Base-by-base conservation (phyloP, 1,140 invertebrate species). In the Philaenus spumarius region DNA sequence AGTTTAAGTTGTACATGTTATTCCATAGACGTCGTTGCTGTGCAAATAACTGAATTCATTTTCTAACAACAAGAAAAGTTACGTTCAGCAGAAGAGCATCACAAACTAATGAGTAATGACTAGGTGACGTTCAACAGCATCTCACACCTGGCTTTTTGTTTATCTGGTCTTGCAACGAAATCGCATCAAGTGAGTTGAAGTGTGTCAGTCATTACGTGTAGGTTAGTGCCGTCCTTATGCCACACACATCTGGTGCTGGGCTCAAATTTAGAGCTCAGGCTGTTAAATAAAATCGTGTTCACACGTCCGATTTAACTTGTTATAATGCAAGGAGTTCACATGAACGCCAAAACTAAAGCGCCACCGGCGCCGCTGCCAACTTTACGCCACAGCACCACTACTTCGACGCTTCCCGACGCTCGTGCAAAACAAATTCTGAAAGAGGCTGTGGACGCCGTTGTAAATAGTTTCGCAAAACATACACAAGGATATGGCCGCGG, bases 391-490 rank as follows among this genome's bases (percentile, higher is more conserved):
- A 61, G 30, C 37, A 39, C 55, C 15, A 42, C 64, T 26, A 67
- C 71, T 35, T 67, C 70, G 58, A 75, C 74, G 48, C 62, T 77
- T 30, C 77, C 79, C 19, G 82, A 83, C 69, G 79, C 80, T n/a
- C 72, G 79, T 52, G 81, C 82, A 53, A 86, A 86, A 67, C 82
- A 84, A 65, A 83, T 86, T 34, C 75, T 88, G 30, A 84, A 83
- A 66, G 85, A 88, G 70, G 85, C 85, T 3, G 85, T 88, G 5
- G 85, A 88, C 70, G 84, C 84, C 19, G 85, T 88, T 24, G 85
- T 87, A 58, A 86, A 86, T 70, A 88, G 85, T 70, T 88, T 87
- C 73, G 84, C 85, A 9, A 88, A 87, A 67, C 85, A 87, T 65
- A 85, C 82, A 35, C 84, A 87, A 73, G 84, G 85, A 55, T 87